Percentiles rank a stretch among this genome's conserved stretches.
phyloP scores from a whole-genome alignment of 2,113 vertebrate genomes.

The Alexandromys fortis region DNA sequence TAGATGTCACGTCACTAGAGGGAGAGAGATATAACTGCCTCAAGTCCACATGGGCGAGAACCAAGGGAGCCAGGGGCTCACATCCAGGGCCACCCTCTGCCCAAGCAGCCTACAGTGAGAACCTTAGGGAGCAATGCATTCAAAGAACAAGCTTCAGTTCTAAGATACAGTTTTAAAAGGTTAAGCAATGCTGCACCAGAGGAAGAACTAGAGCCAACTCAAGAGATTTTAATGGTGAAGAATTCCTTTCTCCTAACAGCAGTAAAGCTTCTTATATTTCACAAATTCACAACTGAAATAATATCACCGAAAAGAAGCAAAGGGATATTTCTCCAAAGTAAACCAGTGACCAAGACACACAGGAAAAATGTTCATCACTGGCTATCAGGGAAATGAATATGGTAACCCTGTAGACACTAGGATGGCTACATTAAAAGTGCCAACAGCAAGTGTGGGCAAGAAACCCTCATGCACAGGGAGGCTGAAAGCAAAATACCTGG shows the following conservation, averaged over 20 bases:
- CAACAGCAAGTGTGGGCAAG: neutral
- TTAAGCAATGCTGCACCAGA: slow-evolving; percentile 8
- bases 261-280: slow-evolving; percentile 11
- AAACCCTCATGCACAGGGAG: neutral
- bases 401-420: neutral
- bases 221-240: slow-evolving; percentile 39
- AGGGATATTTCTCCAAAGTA: slow-evolving; percentile 14
- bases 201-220: neutral
- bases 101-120: neutral
- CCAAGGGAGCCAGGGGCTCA: slow-evolving; percentile 10
- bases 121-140: slow-evolving; percentile 21
- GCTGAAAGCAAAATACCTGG: neutral
- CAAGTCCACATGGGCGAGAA: neutral
- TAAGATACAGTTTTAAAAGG: neutral
- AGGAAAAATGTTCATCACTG: neutral
- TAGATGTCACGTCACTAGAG: neutral
- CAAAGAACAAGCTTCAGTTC: neutral
- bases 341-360: neutral
- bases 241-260: slow-evolving; percentile 40
- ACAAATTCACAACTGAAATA: slow-evolving; percentile 29
- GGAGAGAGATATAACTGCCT: neutral
- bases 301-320: slow-evolving; percentile 3
- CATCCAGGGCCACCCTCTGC: neutral
- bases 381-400: neutral
- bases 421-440: neutral